Conservation (phyloP, 2,113 vertebrate species). For the Syrrhaptes paradoxus region DNA sequence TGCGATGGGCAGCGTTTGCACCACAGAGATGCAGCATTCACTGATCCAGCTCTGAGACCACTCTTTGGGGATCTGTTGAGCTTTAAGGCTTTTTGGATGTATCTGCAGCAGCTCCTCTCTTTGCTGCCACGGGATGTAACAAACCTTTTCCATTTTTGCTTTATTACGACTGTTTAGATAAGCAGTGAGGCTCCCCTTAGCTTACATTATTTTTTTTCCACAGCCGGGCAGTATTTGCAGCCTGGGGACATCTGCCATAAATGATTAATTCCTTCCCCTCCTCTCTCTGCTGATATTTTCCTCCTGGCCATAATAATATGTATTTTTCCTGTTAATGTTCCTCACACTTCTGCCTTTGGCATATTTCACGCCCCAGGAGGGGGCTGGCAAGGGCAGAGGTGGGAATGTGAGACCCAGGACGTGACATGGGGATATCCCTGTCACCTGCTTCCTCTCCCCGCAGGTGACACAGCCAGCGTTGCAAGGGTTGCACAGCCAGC, state of each 20-base stretch:
- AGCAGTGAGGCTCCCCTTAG: not conserved
- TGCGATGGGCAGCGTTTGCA: not conserved
- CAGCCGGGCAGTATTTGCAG: not conserved
- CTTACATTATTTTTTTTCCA: not conserved
- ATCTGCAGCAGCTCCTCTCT: not conserved
- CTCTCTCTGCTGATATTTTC: not conserved
- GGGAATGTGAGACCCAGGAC: not conserved
- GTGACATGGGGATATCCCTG: rapidly evolving
- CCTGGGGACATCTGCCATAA: conserved; percentile 11
- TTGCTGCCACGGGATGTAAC: not conserved
- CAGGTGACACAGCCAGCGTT: not conserved
- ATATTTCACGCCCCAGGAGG: not conserved
- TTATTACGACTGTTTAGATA: not conserved
- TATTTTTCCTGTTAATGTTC: not conserved
- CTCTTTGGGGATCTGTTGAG: not conserved
- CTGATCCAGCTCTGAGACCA: not conserved
- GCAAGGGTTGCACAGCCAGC: not conserved
- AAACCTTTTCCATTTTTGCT: not conserved
- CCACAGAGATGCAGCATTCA: not conserved
- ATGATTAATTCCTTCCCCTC: conserved; percentile 10
- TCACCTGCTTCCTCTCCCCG: not conserved
- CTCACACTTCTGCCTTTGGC: not conserved
- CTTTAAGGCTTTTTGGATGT: not conserved
- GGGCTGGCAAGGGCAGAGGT: not conserved
- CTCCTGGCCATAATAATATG: not conserved